A percentile compares a stretch with the other conserved stretches of the same genome.
phyloP scores from a whole-genome alignment of 2,113 vertebrate genomes.

The Xiphophorus couchianus region DNA sequence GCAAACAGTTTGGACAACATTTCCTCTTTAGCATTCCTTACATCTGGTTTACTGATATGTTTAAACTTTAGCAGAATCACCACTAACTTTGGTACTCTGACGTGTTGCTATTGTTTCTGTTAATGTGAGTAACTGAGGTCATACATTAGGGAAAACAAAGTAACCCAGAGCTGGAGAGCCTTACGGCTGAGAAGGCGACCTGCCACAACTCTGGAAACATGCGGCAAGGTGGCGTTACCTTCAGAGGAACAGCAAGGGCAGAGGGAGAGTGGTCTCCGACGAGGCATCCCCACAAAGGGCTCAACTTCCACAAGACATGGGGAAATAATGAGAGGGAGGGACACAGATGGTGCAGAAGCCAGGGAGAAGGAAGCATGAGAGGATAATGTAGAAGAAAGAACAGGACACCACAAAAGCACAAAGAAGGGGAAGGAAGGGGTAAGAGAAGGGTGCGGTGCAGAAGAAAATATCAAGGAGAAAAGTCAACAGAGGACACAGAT shows the following conservation, averaged over 20 bases:
- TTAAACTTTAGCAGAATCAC: too few relatives aligned
- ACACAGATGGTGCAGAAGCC: constrained; percentile 62
- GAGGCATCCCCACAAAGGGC: constrained; percentile 94
- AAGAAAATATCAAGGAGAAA: constrained; percentile 65
- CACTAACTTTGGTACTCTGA: too few relatives aligned
- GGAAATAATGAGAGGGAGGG: constrained; percentile 66
- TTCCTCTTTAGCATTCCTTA: too few relatives aligned
- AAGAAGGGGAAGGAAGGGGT: constrained; percentile 22
- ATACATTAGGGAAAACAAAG: not conserved
- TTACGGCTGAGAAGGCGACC: constrained; percentile 72
- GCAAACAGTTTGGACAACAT: not conserved
- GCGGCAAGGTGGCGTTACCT: constrained; percentile 92
- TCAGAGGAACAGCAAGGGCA: constrained; percentile 98
- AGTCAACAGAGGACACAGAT: constrained; percentile 63
- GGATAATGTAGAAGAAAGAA: constrained; percentile 79
- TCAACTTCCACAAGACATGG: constrained; percentile 89
- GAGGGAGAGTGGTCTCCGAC: constrained; percentile 98
- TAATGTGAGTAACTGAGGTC: not conserved
- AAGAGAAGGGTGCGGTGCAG: constrained; percentile 35
- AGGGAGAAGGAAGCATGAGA: constrained; percentile 40
- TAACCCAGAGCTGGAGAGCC: constrained; percentile 61
- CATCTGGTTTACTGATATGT: too few relatives aligned
- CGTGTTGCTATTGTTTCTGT: not conserved
- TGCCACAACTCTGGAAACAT: constrained; percentile 72
- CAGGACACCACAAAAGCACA: constrained; percentile 70